Evolutionary conservation across 2,113 vertebrate genomes (phyloP).

Genomic region (Nesospiza acunhae): DNA sequence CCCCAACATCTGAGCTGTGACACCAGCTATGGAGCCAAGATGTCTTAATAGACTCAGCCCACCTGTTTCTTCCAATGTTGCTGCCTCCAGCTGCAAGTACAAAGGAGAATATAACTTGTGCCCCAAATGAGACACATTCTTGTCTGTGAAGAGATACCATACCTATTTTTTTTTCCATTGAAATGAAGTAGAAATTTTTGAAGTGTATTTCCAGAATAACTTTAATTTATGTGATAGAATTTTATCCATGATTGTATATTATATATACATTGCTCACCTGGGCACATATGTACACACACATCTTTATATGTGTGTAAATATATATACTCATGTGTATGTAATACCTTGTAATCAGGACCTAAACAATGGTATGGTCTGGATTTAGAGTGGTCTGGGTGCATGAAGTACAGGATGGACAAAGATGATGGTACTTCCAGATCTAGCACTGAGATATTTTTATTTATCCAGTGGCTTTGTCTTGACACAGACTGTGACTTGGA

Average conservation of each 20-base stretch:
- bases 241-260: not conserved
- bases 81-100: not conserved
- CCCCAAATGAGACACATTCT: not conserved
- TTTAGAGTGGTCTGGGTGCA: not conserved
- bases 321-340: no score
- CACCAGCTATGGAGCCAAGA: accelerated
- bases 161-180: not conserved
- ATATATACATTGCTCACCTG: no score
- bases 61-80: not conserved
- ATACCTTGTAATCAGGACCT: not conserved
- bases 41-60: not conserved
- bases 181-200: not conserved
- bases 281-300: not conserved
- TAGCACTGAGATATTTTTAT: not conserved
- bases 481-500: not conserved
- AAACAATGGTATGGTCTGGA: not conserved
- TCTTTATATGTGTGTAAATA: not conserved
- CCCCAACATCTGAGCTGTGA: not conserved
- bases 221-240: not conserved
- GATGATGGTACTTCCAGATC: not conserved
- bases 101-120: not conserved
- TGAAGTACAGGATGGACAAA: not conserved
- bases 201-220: not conserved
- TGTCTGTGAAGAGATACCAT: not conserved
- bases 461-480: not conserved